phyloP scores from a whole-genome alignment of 2,797 vertebrate species.

The Malurus leucopterus region DNA sequence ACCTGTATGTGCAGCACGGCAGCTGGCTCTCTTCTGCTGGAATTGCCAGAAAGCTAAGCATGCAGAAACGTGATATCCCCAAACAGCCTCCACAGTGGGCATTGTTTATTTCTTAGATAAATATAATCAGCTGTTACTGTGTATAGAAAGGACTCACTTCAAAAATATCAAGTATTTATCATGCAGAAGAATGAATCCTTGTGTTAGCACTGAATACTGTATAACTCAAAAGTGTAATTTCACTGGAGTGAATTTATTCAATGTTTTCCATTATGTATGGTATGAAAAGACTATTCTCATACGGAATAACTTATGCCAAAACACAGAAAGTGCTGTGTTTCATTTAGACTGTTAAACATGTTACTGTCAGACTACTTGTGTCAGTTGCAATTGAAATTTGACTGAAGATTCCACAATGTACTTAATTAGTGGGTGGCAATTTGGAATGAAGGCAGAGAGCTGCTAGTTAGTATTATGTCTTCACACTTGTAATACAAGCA shows the following conservation, averaged over 20 bases:
- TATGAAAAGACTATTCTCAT: not conserved
- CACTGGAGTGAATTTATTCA: not conserved
- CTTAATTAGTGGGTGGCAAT: conserved; percentile 30
- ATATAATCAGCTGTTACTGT: not conserved
- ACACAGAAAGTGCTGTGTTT: not conserved
- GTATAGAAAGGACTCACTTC: not conserved
- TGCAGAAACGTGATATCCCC: not conserved
- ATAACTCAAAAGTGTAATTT: not conserved
- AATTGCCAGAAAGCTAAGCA: not conserved
- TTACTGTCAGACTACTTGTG: conserved; percentile 17
- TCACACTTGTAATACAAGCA: conserved; percentile 2
- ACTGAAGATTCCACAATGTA: conserved; percentile 11
- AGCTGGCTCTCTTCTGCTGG: not conserved
- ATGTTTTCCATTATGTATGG: not conserved
- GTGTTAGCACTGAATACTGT: not conserved
- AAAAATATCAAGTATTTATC: not conserved
- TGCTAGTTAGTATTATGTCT: conserved; percentile 35
- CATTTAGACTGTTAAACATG: not conserved
- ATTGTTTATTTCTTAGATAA: not conserved
- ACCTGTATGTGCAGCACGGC: not conserved
- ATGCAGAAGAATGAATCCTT: not conserved
- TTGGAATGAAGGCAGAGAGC: conserved; percentile 21
- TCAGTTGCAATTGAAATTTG: conserved; percentile 17
- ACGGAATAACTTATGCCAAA: conserved; percentile 9
- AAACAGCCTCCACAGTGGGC: not conserved